Base-by-base conservation (phyloP, 2,113 vertebrate species). In the Solea solea region DNA sequence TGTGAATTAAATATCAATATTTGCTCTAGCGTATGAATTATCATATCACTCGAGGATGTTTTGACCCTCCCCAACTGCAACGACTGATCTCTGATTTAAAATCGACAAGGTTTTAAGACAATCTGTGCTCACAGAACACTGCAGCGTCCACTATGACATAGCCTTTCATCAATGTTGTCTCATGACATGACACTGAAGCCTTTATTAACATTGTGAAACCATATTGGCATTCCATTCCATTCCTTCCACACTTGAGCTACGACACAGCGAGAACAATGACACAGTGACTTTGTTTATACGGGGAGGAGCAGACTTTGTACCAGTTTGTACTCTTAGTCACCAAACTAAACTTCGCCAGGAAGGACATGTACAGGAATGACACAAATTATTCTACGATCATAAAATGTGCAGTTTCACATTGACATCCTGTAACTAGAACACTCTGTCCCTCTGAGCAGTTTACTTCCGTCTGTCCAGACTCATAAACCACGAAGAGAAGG, bases 261-360 rank as follows among this genome's bases (percentile, higher is more conserved):
- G 34, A 34, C 21, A 64, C 15, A 59, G 11, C 5, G 48, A 56
- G 54, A 4, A 15, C 44, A 69, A 65, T 62, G 70, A 74, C 57
- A 53, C 57, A 3, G 40, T 61, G 66, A 71, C 53, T 71, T 28
- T 64, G 66, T 65, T 70, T 70, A 54, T 9, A 44, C 40, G 59
- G 51, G 1, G 41, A 54, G 21, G 2, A 15, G 42, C 9, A 61
- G 63, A 65, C 66, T 53, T 52, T 53, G 4, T 3, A 50, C 25
- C n/a, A 1, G n/a, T 34, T n/a, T 21, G 9, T 42, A 25, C 11
- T 50, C 3, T 53, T 13, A 41, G 14, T 41, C 3, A 59, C 27
- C 40, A 59, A 58, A 27, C 12, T 14, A 57, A 21, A 54, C 49
- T 27, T 42, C 12, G 54, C 40, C 44, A 58, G 48, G 39, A 53